phyloP scores from a whole-genome alignment of 2,797 vertebrate species.

The Setipinna tenuifilis region DNA sequence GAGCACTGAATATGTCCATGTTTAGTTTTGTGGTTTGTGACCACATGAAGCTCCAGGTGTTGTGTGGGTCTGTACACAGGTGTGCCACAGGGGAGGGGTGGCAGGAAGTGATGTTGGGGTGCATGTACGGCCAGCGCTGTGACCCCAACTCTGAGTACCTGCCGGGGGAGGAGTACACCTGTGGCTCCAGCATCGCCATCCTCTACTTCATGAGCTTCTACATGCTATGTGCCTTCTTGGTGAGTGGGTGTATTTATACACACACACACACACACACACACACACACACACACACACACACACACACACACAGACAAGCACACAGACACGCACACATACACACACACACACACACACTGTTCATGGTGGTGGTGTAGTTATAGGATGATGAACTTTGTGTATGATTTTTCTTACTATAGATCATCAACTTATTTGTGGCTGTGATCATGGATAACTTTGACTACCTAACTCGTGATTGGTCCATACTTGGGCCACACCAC shows the following conservation, averaged over 20 bases:
- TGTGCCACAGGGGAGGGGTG: constrained; percentile 91
- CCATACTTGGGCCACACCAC: constrained; percentile 92
- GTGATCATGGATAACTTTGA: constrained; percentile 99
- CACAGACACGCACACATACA: too few relatives aligned
- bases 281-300: not conserved
- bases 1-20: not conserved
- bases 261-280: too few relatives aligned
- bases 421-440: constrained; percentile 94
- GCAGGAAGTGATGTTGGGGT: constrained; percentile 91
- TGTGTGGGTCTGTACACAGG: constrained; percentile 61
- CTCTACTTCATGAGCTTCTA: constrained; percentile 96
- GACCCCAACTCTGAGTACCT: constrained; percentile 87
- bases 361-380: not conserved
- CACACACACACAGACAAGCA: too few relatives aligned
- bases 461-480: constrained; percentile 95
- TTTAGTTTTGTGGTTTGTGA: not conserved
- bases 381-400: not conserved
- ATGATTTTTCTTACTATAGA: constrained; percentile 66
- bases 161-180: constrained; percentile 88
- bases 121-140: constrained; percentile 87
- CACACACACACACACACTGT: too few relatives aligned
- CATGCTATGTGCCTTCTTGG: constrained; percentile 94
- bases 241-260: constrained; percentile 59
- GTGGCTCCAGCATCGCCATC: constrained; percentile 86
- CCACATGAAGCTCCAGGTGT: not conserved